phyloP scores from a whole-genome alignment of 2,888 invertebrate genomes.

The Lasioglossum figueresi region DNA sequence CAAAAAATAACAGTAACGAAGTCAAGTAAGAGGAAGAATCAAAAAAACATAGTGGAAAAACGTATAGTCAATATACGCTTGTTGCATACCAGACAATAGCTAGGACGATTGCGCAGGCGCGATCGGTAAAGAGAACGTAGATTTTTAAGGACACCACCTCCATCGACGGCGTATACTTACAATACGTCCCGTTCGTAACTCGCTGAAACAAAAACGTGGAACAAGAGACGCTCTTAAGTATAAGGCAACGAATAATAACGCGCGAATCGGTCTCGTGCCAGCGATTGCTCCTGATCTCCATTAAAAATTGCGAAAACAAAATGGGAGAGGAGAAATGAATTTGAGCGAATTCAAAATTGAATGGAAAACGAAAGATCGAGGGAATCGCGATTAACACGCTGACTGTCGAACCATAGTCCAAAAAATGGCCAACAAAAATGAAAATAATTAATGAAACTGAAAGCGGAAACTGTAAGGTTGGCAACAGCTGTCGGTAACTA shows the following conservation, averaged over 20 bases:
- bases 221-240: constrained; percentile 63
- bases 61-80: constrained; percentile 76
- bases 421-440: too few relatives aligned
- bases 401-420: neutral
- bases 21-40: neutral
- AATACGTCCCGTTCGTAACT: constrained; percentile 59
- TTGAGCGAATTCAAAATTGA: neutral
- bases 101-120: constrained; percentile 80
- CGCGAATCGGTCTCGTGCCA: neutral
- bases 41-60: constrained; percentile 49
- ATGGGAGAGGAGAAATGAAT: neutral
- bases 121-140: constrained; percentile 70
- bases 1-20: neutral
- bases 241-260: constrained; percentile 45
- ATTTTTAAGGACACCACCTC: constrained; percentile 60
- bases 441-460: too few relatives aligned
- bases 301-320: neutral
- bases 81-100: constrained; percentile 80
- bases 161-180: constrained; percentile 50
- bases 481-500: too few relatives aligned
- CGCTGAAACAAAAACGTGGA: constrained; percentile 66
- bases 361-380: neutral
- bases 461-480: too few relatives aligned
- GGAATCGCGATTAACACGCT: neutral
- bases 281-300: neutral